Percentiles rank a stretch among this genome's conserved stretches.
Evolutionary conservation across 2,797 vertebrate genomes (phyloP).

Genomic region (Cichlasoma orientale): DNA sequence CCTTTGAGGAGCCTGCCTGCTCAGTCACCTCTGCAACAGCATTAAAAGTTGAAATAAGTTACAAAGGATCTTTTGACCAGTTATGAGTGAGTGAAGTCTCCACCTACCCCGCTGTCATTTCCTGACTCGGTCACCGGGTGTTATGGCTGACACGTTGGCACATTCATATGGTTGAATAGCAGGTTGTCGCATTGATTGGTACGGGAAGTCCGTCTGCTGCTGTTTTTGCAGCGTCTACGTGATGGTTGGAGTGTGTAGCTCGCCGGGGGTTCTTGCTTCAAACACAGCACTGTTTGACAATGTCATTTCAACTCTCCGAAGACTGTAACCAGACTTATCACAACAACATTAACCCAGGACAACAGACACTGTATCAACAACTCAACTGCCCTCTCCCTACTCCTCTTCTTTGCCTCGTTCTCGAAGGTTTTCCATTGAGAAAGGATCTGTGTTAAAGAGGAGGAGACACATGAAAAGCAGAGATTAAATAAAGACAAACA

Average conservation of each 20-base stretch:
- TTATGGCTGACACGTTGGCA: conserved; percentile 12
- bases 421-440: conserved; percentile 46
- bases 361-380: conserved; percentile 49
- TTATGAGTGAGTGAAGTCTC: conserved; percentile 53
- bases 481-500: conserved; percentile 71
- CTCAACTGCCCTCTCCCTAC: conserved; percentile 13
- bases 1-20: background rate
- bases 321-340: conserved; percentile 38
- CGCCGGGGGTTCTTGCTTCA: conserved; percentile 14
- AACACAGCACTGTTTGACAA: conserved; percentile 27
- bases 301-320: conserved; percentile 44
- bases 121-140: conserved; percentile 45
- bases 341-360: conserved; percentile 41
- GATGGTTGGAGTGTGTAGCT: conserved; percentile 30
- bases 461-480: conserved; percentile 29
- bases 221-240: conserved; percentile 29
- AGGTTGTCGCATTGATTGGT: conserved; percentile 12
- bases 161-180: conserved; percentile 19
- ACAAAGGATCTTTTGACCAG: conserved; percentile 74
- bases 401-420: background rate
- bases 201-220: conserved; percentile 20
- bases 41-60: conserved; percentile 18
- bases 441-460: conserved; percentile 44
- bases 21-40: conserved; percentile 33
- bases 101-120: conserved; percentile 32